Conservation (phyloP, 2,888 invertebrate species). For the Candidula unifasciata region DNA sequence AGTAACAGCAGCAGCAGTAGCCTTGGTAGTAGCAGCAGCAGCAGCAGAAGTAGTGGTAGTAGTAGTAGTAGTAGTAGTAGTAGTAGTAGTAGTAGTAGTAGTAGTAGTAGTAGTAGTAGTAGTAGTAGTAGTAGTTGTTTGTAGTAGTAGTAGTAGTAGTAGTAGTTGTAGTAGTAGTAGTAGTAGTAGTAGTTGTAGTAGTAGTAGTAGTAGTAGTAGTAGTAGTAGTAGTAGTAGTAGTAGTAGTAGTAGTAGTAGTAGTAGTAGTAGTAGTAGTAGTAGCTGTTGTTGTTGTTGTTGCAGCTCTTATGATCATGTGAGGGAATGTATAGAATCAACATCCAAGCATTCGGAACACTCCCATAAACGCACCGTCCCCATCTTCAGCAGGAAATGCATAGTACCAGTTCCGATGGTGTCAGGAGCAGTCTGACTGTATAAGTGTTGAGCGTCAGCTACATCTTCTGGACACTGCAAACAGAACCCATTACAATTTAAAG, state of each 20-base stretch:
- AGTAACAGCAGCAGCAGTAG: too few relatives aligned
- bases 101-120: conserved; percentile 45
- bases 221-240: conserved; percentile 46
- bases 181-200: neutral
- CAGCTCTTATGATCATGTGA: too few relatives aligned
- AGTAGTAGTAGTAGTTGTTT: conserved; percentile 45
- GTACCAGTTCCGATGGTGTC: too few relatives aligned
- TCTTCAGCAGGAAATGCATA: too few relatives aligned
- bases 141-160: conserved; percentile 36
- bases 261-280: conserved; percentile 38
- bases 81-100: conserved; percentile 47
- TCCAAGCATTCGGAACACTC: too few relatives aligned
- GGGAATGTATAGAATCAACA: too few relatives aligned
- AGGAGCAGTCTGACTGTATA: too few relatives aligned
- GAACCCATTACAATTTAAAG: too few relatives aligned
- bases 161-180: conserved; percentile 35
- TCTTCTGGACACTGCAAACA: too few relatives aligned
- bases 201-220: conserved; percentile 30
- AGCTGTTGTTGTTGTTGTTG: neutral
- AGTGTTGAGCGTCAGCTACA: too few relatives aligned
- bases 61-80: conserved; percentile 50
- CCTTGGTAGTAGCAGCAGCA: too few relatives aligned
- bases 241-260: conserved; percentile 33
- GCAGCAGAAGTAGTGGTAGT: conserved; percentile 52
- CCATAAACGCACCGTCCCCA: too few relatives aligned